Base-by-base conservation (phyloP, 2,797 vertebrate species). In the Premnoplex brunnescens region DNA sequence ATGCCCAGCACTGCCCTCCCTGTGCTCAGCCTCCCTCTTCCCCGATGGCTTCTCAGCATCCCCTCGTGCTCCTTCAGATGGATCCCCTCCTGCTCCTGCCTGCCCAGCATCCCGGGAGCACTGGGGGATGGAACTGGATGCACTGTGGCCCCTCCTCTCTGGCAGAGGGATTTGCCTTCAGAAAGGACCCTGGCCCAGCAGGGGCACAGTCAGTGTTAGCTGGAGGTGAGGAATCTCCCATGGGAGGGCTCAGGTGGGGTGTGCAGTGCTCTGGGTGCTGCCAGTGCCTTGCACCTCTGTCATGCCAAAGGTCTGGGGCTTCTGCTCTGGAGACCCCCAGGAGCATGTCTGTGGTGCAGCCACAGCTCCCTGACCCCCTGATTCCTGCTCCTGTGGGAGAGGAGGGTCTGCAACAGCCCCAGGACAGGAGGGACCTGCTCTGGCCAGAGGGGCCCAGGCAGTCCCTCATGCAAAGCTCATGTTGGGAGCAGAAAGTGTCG, bases 401-500 rank as follows among this genome's bases (percentile, higher is more conserved):
- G 39, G 15, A 41, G 32, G 51, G 68, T 28, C 80, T 26, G 49
- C 41, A 60, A 0, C 1, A 0, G 9, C 30, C 11, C 30, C 18
- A 5, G 48, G 18, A 9, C 5, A 37, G 0, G 3, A 76, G 78
- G 37, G 43, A 7, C 8, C 20, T 0, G 5, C 66, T 46, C 10
- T 21, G 77, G 58, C 58, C 63, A 19, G 46, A 13, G 32, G 10
- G 46, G 26, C 36, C 16, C 28, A 0, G 69, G 1, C 12, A 23
- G 9, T 46, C 62, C 67, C 22, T 54, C 5, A 5, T 2, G 56
- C 58, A 3, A 48, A 48, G 12, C 5, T 2, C 1, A 0, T 1
- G 0, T 1, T 41, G 52, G 7, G 67, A 58, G 74, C 41, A 36
- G 79, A 12, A 59, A 21, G 39, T 0, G 5, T 14, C 30, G 28